Base-by-base conservation (phyloP, 2,797 vertebrate species). In the Galaxias olidus region DNA sequence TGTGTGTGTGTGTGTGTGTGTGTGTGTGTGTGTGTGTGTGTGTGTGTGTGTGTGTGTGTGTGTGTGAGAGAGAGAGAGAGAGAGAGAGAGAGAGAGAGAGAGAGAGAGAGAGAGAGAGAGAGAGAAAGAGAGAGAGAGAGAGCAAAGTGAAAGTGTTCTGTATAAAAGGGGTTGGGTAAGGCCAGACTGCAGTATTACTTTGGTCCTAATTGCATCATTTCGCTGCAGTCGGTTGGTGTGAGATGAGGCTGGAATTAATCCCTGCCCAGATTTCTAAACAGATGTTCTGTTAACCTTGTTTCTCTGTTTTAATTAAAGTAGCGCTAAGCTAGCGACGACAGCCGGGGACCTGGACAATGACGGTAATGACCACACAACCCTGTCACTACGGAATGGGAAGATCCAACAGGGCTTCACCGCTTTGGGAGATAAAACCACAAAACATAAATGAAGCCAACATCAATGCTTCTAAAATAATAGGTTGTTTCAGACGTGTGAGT, bases 221-320 rank as follows among this genome's bases (percentile, higher is more conserved):
- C 59, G 69, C 68, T 65, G 68, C 11, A 57, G 47, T 61, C 63
- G 64, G 59, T 42, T 68, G 69, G 75, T 79, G 82, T 75, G 81
- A 74, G 75, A 87, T 86, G 87, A 86, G 76, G 73, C 70, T 77
- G 51, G 51, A 8, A 6, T 9, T 90, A 91, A 92, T 90, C 89
- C 87, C 74, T 71, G 66, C 66, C 65, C 86, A 88, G 90, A 91
- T 91, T 87, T 86, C 56, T 80, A 43, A 75, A 83, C 90, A 91
- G 89, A 91, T 92, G 92, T 90, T 78, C 76, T 57, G 73, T 82
- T 84, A 90, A 84, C 82, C 77, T 77, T 71, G 71, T 73, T 74
- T 81, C 83, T 82, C 75, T 72, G 69, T 89, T 90, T 92, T 92
- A 92, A 92, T 93, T 90, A 92, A 87, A 91, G 77, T 67, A 50